Evolutionary conservation across 2,797 vertebrate genomes (phyloP), one percentile per base, ranked within the genome.

Genomic region (Tarsius wallacei): DNA sequence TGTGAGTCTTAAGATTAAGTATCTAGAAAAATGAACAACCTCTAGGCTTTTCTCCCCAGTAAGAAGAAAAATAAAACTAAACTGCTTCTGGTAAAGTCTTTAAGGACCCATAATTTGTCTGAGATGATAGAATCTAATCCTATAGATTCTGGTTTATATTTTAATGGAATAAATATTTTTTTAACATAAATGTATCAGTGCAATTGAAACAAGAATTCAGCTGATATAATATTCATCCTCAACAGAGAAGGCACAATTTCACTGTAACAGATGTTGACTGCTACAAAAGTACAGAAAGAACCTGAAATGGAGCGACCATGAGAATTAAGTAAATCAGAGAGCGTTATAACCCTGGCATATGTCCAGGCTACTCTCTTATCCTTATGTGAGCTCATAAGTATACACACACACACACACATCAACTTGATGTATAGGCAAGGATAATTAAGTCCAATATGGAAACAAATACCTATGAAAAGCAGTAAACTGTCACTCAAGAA

Each of bases 241-340:
- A 71, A 22, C 7, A 81, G n/a, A 68, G 28, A 61, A 90, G 73
- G n/a, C 59, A 36, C 49, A 24, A n/a, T 42, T 85, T 86, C 14
- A 51, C 28, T 80, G 74, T 33, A 63, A 68, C 26, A 95, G 33
- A 80, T 83, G 10, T 91, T 74, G 68, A n/a, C 42, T 53, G 22
- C 31, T 91, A 42, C 19, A 91, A 55, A 22, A 1, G 0, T 84
- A 26, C 11, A 88, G 49, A 85, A 73, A 63, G 57, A 76, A 47
- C 0, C 47, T 68, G 36, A 94, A 78, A 88, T 61, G 42, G 71
- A 89, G 26, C 86, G 68, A 47, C 24, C 74, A 71, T 36, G 13
- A 91, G 66, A 83, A 63, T 88, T 66, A 85, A 87, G 33, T 81
- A 49, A 80, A 31, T 94, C 59, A 68, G 49, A 84, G 28, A 76